Evolutionary conservation across 2,797 vertebrate species (phyloP).

Genomic region (Tarsius wallacei): DNA sequence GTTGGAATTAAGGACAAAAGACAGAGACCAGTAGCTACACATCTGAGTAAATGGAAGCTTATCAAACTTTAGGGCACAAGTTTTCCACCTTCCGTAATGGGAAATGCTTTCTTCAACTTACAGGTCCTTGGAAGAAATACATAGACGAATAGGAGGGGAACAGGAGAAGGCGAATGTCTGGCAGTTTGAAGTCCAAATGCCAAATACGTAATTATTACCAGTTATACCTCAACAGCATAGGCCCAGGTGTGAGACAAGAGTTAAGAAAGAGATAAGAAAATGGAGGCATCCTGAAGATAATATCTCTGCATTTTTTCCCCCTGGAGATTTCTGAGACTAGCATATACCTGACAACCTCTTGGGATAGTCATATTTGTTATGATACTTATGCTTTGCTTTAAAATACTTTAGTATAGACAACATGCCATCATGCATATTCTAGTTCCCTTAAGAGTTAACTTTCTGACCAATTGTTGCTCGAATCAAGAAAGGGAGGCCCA

Average conservation of each 20-base stretch:
- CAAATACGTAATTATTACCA: neutral
- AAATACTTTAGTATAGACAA: neutral
- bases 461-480: neutral
- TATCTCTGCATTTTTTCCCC: neutral
- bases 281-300: fast-evolving
- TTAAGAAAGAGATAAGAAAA: neutral
- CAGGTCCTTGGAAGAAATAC: neutral
- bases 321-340: neutral
- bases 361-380: neutral
- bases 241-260: neutral
- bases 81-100: neutral
- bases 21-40: neutral
- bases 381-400: neutral
- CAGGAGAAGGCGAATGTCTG: neutral
- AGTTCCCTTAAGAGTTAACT: neutral
- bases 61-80: neutral
- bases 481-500: neutral
- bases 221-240: neutral
- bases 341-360: neutral
- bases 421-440: neutral
- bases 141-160: neutral
- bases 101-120: neutral
- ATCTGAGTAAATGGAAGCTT: neutral
- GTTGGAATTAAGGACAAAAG: neutral
- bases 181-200: neutral